These are phyloP conservation scores for Melanargia galathea DNA, from an alignment of 2,888 invertebrate genomes.

Conservation along the genomic window DNA sequence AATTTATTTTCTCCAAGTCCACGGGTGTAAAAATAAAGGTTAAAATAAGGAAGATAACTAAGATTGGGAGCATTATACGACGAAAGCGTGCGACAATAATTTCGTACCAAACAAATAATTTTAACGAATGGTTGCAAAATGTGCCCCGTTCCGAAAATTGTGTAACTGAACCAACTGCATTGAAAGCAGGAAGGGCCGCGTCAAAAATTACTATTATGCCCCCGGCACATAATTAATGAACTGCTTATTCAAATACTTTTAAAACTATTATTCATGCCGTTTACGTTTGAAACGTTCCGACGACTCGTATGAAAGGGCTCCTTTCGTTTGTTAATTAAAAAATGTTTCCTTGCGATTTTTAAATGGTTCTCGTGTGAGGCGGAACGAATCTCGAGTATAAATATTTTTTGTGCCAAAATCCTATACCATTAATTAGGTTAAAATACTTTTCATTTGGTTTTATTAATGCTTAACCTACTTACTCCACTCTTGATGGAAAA, in stretches of 20 bases:
- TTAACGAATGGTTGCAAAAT: constrained; percentile 40
- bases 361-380: constrained; percentile 58
- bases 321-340: constrained; percentile 74
- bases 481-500: neutral
- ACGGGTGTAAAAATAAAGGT: no score
- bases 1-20: no score
- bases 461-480: constrained; percentile 7
- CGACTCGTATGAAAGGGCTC: constrained; percentile 72
- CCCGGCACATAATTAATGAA: constrained; percentile 77
- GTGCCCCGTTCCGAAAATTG: constrained; percentile 59
- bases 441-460: neutral
- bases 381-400: constrained; percentile 43
- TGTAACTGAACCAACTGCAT: constrained; percentile 71
- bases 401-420: constrained; percentile 31
- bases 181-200: constrained; percentile 79
- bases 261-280: constrained; percentile 82
- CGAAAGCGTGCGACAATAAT: neutral
- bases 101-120: neutral
- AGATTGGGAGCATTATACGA: no score
- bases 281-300: constrained; percentile 79
- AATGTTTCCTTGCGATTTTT: constrained; percentile 67
- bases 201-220: constrained; percentile 81
- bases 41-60: no score
- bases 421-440: constrained; percentile 3
- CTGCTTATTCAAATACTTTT: constrained; percentile 81